phyloP scores from a whole-genome alignment of 2,113 vertebrate genomes.

The Grammomys surdaster region DNA sequence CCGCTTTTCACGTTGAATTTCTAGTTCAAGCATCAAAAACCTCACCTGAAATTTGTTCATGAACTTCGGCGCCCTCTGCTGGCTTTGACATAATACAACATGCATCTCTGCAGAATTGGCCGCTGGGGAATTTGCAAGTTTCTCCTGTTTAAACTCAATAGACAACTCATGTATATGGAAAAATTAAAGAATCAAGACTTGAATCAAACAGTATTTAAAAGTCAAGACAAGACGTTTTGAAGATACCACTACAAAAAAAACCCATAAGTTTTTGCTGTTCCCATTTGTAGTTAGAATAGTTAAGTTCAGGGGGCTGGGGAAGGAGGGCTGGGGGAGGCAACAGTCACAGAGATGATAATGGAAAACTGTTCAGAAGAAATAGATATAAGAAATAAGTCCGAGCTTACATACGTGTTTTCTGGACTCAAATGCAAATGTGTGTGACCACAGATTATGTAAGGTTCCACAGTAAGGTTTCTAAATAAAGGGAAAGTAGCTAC shows the following conservation, averaged over 20 bases:
- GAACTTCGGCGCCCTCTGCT: constrained; percentile 82
- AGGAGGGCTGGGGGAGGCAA: not conserved
- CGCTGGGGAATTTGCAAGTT: not conserved
- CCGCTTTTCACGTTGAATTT: constrained; percentile 4
- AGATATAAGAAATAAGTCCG: constrained; percentile 73
- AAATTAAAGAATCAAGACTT: constrained; percentile 12
- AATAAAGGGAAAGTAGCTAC: constrained; percentile 66
- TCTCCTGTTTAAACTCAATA: constrained; percentile 29
- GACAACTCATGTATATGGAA: constrained; percentile 18
- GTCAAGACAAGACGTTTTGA: constrained; percentile 37
- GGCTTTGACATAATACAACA: constrained; percentile 60
- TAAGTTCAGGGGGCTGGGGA: not conserved
- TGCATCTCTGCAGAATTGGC: not conserved
- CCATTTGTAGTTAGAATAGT: constrained; percentile 4
- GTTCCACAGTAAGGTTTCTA: constrained; percentile 65
- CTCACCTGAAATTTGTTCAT: constrained; percentile 6
- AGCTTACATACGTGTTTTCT: constrained; percentile 65
- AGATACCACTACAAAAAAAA: not conserved
- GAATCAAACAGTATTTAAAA: not conserved
- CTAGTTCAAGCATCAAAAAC: constrained; percentile 28
- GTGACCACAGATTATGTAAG: not conserved
- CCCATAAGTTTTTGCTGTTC: constrained; percentile 15
- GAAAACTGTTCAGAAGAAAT: constrained; percentile 67
- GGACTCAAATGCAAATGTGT: constrained; percentile 79
- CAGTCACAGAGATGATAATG: constrained; percentile 58